Percentiles rank a stretch among this genome's conserved stretches.
These are phyloP conservation scores for Luidia sarsii DNA, from an alignment of 53 echinoderm and acorn worm genomes.

Conservation along the genomic window DNA sequence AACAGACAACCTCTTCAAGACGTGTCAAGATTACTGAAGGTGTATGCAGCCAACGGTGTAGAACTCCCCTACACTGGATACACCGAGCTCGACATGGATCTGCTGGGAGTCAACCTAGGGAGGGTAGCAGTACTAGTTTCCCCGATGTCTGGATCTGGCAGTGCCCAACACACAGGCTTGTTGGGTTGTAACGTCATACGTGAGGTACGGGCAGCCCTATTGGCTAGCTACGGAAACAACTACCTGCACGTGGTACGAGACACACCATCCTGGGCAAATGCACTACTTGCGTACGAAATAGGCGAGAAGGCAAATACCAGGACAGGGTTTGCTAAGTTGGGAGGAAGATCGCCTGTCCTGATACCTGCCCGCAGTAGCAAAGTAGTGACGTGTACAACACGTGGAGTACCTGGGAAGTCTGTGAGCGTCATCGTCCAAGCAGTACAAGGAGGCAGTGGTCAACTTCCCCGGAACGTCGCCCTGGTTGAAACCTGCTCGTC, in stretches of 20 bases:
- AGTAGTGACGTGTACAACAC: conserved; percentile 19
- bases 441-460: not conserved
- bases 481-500: not conserved
- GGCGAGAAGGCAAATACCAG: not conserved
- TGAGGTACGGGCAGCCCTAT: not conserved
- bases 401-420: not conserved
- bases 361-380: conserved; percentile 22
- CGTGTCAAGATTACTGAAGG: not conserved
- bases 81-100: conserved; percentile 2
- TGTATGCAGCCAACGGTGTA: conserved; percentile 21
- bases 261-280: conserved; percentile 1
- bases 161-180: not conserved
- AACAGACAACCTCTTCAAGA: not conserved
- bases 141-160: not conserved
- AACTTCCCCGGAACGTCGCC: conserved; percentile 23
- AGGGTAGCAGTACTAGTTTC: not conserved
- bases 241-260: not conserved
- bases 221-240: not conserved
- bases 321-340: not conserved
- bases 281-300: conserved; percentile 19
- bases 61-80: conserved; percentile 38
- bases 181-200: conserved; percentile 43
- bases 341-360: conserved; percentile 6
- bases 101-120: conserved; percentile 11
- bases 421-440: conserved; percentile 3